Percentiles rank a stretch among this genome's conserved stretches.
phyloP scores from a whole-genome alignment of 2,113 vertebrate genomes.

The Apodemus speciosus region DNA sequence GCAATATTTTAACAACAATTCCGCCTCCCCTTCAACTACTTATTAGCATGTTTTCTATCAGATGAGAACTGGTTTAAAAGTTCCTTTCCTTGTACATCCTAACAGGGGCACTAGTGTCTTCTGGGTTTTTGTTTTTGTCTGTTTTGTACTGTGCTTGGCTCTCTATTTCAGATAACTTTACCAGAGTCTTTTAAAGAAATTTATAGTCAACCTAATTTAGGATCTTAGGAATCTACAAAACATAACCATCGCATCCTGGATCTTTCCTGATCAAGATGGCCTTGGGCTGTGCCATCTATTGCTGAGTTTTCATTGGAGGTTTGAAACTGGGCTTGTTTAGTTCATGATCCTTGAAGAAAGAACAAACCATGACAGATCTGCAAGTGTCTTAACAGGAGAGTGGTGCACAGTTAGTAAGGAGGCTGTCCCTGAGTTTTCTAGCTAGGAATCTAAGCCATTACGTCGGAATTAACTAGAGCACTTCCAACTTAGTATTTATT shows the following conservation, averaged over 20 bases:
- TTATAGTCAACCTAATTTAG: not conserved
- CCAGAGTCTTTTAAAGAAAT: constrained; percentile 31
- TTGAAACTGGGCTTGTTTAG: not conserved
- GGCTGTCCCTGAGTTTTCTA: constrained; percentile 4
- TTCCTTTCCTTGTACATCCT: constrained; percentile 38
- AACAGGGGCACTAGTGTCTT: constrained; percentile 17
- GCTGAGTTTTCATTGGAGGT: constrained; percentile 18
- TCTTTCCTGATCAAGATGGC: constrained; percentile 21
- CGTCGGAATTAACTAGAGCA: constrained; percentile 10
- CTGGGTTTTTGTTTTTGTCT: not conserved
- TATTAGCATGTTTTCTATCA: constrained; percentile 37
- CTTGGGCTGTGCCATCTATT: constrained; percentile 8
- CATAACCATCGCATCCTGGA: not conserved
- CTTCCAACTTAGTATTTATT: not conserved
- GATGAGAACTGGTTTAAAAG: constrained; percentile 55
- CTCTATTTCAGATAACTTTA: constrained; percentile 9
- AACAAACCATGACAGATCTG: constrained; percentile 17
- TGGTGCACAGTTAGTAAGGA: constrained; percentile 25
- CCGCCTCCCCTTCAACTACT: constrained; percentile 12
- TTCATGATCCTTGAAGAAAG: constrained; percentile 25
- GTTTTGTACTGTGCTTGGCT: constrained; percentile 23
- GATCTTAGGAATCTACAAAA: constrained; percentile 41
- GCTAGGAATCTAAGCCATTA: not conserved
- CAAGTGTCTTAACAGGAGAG: constrained; percentile 42
- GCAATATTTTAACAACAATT: constrained; percentile 51